Conservation (phyloP, 2,113 vertebrate species). For the Oxyura jamaicensis region DNA sequence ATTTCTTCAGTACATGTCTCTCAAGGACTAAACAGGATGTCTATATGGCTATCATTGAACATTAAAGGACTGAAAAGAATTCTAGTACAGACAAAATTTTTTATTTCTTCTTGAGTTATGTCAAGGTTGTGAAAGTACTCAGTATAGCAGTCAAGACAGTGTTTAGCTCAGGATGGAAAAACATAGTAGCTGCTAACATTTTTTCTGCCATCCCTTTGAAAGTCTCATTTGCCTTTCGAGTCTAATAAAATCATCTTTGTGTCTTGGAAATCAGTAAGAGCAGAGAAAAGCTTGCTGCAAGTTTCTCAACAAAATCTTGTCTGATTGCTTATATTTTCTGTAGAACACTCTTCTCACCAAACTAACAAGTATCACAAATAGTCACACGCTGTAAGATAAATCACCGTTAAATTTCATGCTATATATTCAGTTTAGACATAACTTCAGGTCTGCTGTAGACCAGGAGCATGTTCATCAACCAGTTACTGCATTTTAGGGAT, state of each 20-base stretch:
- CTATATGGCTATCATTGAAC: background rate
- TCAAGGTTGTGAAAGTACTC: background rate
- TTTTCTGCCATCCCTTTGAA: background rate
- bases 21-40: conserved; percentile 9
- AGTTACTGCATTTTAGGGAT: background rate
- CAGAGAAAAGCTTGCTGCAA: background rate
- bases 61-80: background rate
- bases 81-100: background rate
- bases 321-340: background rate
- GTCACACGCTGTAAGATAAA: background rate
- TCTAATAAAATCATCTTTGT: background rate
- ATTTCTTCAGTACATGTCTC: background rate
- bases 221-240: conserved; percentile 26
- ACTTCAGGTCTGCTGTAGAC: background rate
- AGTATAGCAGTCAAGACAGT: background rate
- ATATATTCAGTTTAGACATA: background rate
- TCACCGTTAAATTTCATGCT: background rate
- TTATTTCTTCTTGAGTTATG: background rate
- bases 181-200: background rate
- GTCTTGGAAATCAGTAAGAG: conserved; percentile 17
- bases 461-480: background rate
- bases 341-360: background rate
- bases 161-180: background rate
- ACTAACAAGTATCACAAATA: background rate
- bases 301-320: background rate